These are phyloP conservation scores for Penelope pileata DNA, from an alignment of 2,113 vertebrate genomes.

Conservation along the genomic window DNA sequence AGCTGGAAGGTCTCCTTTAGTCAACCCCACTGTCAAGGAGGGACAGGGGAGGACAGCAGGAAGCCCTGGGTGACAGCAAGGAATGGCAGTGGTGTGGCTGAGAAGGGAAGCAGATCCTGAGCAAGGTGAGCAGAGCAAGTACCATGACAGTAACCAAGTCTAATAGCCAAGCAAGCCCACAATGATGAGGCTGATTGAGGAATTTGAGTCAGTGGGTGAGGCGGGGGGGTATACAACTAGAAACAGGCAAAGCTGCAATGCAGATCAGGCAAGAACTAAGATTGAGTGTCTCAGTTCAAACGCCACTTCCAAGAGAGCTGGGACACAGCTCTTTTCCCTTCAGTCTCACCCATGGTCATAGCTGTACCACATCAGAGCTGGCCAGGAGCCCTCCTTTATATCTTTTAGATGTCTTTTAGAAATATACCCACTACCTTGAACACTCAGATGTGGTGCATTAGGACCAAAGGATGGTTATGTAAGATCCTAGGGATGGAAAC, in stretches of 20 bases:
- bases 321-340: not conserved
- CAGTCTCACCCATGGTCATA: not conserved
- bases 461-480: not conserved
- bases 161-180: not conserved
- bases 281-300: not conserved
- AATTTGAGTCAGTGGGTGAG: not conserved
- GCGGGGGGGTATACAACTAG: not conserved
- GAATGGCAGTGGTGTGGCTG: not conserved
- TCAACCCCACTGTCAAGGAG: not conserved
- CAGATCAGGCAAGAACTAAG: not conserved
- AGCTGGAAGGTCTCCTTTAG: not conserved
- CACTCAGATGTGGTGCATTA: not conserved
- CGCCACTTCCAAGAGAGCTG: accelerated
- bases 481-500: not conserved
- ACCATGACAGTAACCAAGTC: not conserved
- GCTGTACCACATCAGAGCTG: not conserved
- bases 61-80: accelerated
- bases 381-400: not conserved
- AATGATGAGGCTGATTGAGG: accelerated
- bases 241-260: not conserved
- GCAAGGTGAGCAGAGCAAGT: not conserved
- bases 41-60: not conserved
- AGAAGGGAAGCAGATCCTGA: accelerated
- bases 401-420: not conserved
- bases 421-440: not conserved